These are phyloP conservation scores for Patella ulyssiponensis DNA, from an alignment of 2,888 invertebrate species.

Conservation along the genomic window DNA sequence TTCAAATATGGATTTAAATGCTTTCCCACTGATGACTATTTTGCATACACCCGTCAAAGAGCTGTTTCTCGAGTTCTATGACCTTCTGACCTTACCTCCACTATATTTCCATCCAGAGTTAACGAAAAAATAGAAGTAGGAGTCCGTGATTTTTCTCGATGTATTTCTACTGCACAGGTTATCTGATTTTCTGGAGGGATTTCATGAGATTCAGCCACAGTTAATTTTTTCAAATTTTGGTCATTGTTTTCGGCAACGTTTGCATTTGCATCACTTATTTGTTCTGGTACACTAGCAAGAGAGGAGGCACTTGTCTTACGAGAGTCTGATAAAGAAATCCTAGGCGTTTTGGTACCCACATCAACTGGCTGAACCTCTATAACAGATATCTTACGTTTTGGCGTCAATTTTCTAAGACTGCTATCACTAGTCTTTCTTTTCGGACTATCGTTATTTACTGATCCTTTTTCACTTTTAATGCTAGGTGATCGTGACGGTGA, in stretches of 20 bases:
- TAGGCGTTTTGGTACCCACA: background rate
- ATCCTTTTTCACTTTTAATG: background rate
- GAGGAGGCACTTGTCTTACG: conserved; percentile 9
- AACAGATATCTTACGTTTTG: background rate
- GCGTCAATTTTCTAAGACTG: background rate
- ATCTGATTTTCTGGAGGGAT: conserved; percentile 58
- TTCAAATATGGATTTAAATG: no score
- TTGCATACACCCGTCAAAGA: background rate
- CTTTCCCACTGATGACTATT: no score
- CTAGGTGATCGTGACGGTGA: background rate
- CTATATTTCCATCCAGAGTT: background rate
- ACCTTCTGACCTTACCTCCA: background rate
- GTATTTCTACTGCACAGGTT: conserved; percentile 63
- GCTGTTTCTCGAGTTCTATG: conserved; percentile 5
- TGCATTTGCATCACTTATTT: conserved; percentile 3
- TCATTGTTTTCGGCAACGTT: conserved; percentile 1
- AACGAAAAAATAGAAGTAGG: conserved; percentile 37
- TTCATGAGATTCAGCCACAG: conserved; percentile 10
- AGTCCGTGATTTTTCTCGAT: conserved; percentile 58
- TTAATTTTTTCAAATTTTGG: background rate
- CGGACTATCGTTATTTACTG: background rate
- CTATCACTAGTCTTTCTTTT: background rate
- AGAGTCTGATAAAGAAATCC: background rate
- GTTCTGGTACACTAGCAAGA: background rate
- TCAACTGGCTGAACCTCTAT: background rate